phyloP scores from a whole-genome alignment of 2,797 vertebrate species.

The Onychomys leucogaster region DNA sequence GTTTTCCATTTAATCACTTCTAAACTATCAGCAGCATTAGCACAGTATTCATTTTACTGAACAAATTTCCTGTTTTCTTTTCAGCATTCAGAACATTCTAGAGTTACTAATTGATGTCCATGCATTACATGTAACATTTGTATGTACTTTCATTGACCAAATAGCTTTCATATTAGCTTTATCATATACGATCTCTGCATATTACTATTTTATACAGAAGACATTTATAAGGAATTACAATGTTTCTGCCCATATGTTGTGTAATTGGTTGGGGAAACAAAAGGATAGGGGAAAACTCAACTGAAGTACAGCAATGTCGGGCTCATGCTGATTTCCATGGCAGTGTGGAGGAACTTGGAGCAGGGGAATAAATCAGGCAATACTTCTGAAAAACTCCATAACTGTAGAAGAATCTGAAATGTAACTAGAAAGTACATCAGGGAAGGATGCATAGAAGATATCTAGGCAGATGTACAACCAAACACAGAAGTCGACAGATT shows the following conservation, averaged over 20 bases:
- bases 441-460: neutral
- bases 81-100: neutral
- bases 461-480: neutral
- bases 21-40: neutral
- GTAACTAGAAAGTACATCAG: neutral
- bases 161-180: neutral
- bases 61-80: neutral
- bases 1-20: constrained; percentile 1
- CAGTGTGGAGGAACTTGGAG: neutral
- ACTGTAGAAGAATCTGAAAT: neutral
- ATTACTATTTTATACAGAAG: neutral
- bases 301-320: neutral
- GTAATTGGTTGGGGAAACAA: neutral
- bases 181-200: neutral
- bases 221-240: neutral
- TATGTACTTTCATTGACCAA: neutral
- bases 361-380: neutral
- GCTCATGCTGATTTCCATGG: neutral
- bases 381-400: neutral
- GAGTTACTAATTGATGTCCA: neutral
- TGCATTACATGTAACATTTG: neutral
- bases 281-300: neutral
- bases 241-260: neutral
- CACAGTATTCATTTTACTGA: neutral
- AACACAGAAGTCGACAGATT: neutral